A percentile compares a stretch with the other conserved stretches of the same genome.
These are phyloP conservation scores for Cotesia typhae DNA, from an alignment of 1,140 invertebrate genomes.

Conservation along the genomic window DNA sequence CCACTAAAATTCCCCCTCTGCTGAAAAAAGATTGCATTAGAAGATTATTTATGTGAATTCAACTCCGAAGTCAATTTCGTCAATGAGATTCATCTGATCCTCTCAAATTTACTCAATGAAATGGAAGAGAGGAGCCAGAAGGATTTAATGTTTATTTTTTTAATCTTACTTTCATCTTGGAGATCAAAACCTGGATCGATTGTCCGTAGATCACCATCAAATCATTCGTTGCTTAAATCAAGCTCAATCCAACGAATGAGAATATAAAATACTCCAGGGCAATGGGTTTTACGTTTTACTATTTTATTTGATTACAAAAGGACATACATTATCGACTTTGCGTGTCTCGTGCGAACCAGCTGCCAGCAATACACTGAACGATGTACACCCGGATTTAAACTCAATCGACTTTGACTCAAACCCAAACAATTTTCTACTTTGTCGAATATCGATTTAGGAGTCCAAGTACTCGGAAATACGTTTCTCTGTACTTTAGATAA, in stretches of 20 bases:
- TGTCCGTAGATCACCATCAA: neutral
- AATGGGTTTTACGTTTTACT: slow-evolving; percentile 4
- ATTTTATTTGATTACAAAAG: slow-evolving; percentile 8
- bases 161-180: slow-evolving; percentile 23
- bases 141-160: slow-evolving; percentile 2
- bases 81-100: slow-evolving; percentile 27
- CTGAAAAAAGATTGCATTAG: neutral
- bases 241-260: too few relatives aligned
- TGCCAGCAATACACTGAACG: neutral
- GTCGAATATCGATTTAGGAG: slow-evolving; percentile 11
- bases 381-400: slow-evolving; percentile 13
- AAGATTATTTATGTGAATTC: too few relatives aligned
- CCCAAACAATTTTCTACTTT: slow-evolving; percentile 23
- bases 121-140: slow-evolving; percentile 19
- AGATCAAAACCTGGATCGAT: slow-evolving; percentile 22
- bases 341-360: slow-evolving; percentile 15
- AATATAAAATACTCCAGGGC: neutral
- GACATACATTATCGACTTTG: slow-evolving; percentile 27
- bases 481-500: slow-evolving; percentile 6
- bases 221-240: too few relatives aligned
- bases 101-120: slow-evolving; percentile 29
- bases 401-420: slow-evolving; percentile 18
- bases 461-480: slow-evolving; percentile 18
- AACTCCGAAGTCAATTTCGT: too few relatives aligned
- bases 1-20: too few relatives aligned